Conservation (phyloP, 2,797 vertebrate species). For the Falco cherrug region DNA sequence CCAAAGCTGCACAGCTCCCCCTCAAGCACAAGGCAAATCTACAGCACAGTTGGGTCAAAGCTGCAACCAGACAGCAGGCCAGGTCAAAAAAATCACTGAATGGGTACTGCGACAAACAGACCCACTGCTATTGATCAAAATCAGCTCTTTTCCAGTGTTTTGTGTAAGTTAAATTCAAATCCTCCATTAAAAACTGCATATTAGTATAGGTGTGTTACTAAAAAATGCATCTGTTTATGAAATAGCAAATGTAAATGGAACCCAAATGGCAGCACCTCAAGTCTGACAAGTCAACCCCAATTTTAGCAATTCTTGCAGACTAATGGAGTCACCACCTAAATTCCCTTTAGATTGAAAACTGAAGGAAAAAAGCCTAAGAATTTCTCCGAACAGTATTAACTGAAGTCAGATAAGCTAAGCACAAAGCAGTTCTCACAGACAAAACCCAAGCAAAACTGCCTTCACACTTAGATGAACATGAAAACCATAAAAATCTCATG, state of each 20-base stretch:
- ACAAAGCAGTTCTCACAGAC: neutral
- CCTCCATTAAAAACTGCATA: neutral
- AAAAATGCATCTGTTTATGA: neutral
- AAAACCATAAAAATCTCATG: neutral
- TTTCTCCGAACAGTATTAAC: neutral
- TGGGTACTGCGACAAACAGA: neutral
- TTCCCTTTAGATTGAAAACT: neutral
- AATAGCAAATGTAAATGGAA: neutral
- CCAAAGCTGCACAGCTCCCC: neutral
- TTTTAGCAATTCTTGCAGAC: neutral
- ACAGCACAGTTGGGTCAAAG: neutral
- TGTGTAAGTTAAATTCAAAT: neutral
- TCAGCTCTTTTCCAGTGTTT: neutral
- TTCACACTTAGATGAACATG: neutral
- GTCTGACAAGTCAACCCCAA: neutral
- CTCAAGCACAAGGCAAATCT: neutral
- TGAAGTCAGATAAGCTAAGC: neutral
- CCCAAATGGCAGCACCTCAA: neutral
- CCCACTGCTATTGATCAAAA: neutral
- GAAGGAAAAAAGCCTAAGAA: neutral
- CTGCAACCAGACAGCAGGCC: neutral
- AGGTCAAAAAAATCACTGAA: neutral
- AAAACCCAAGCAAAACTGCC: neutral
- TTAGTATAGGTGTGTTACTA: neutral
- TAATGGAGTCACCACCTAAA: neutral